Evolutionary conservation across 2,113 vertebrate genomes (phyloP).

Genomic region (Ctenodactylus gundi): DNA sequence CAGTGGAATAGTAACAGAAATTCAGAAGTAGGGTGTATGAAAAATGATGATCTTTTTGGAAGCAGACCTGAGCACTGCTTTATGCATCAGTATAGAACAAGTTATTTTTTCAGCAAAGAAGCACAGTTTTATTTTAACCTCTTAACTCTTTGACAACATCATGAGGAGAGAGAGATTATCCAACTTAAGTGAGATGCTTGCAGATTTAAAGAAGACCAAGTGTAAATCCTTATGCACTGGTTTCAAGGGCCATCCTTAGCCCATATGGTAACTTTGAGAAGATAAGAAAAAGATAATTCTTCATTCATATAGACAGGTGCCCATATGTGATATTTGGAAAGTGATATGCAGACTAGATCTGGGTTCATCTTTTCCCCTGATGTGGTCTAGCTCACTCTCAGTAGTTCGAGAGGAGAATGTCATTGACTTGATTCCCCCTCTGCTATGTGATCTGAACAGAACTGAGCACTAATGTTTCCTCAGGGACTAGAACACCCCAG

Average conservation of each 20-base stretch:
- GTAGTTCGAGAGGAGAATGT: accelerated
- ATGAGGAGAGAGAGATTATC: background rate
- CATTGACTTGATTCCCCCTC: background rate
- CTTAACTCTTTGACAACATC: background rate
- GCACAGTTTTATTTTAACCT: background rate
- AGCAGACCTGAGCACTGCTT: background rate
- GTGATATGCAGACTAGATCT: accelerated
- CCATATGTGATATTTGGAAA: background rate
- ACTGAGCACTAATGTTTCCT: background rate
- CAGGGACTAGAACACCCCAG: background rate
- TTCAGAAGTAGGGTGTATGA: background rate
- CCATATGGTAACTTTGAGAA: background rate
- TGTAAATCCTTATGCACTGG: background rate
- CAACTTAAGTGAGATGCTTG: background rate
- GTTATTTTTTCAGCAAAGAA: background rate
- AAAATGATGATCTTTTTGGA: background rate
- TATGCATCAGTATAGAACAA: background rate
- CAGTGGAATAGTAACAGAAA: background rate
- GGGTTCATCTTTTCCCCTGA: background rate
- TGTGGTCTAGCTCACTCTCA: background rate
- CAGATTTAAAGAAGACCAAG: background rate
- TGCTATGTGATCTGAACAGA: background rate
- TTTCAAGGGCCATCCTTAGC: background rate
- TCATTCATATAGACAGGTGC: background rate
- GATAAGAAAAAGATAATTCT: background rate